Evolutionary conservation across 2,113 vertebrate genomes (phyloP), one percentile per base, ranked within the genome.

Genomic region (Riparia riparia): DNA sequence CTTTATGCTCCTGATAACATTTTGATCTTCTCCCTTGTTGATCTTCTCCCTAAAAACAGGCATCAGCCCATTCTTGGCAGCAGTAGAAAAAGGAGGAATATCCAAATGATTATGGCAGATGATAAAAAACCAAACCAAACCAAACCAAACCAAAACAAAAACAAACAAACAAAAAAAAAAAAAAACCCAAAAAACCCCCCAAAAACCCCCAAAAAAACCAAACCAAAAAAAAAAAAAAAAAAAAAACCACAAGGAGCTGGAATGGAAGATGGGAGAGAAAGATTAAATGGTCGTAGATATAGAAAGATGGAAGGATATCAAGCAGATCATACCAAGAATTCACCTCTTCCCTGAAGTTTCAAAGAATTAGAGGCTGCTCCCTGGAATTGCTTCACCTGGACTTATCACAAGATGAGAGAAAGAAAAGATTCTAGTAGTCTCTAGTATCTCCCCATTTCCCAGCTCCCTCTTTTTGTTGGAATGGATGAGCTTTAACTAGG

Each of bases 91-190:
- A 51, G 1, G 1, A 82, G 8, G 10, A 72, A 20, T 60, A 49
- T 51, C 16, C 11, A 78, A 32, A 63, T 34, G 1, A 64, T 78
- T 64, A 32, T 39, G 25, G 14, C 5, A 83, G 22, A 77, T 56
- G 19, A 32, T 0, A 1, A 71, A 42, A 5, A 42, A 58, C 19
- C 11, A 47, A 47, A 47, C 11, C n/a, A n/a, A n/a, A n/a, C n/a
- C n/a, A n/a, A n/a, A n/a, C n/a, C n/a, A n/a, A n/a, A n/a, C n/a
- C n/a, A n/a, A n/a, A n/a, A n/a, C n/a, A 42, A 5, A 42, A 58
- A 22, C 11, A 47, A 47, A 47, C 11, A 47, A 24, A 82, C 22
- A 34, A 42, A 49, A 39, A 5, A 47, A 65, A 44, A 37, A 37
- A 8, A 37, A 37, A 37, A 37, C 37, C 37, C 37, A 37, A 37